phyloP scores from a whole-genome alignment of 2,888 invertebrate genomes.

The Apodemia mormo region DNA sequence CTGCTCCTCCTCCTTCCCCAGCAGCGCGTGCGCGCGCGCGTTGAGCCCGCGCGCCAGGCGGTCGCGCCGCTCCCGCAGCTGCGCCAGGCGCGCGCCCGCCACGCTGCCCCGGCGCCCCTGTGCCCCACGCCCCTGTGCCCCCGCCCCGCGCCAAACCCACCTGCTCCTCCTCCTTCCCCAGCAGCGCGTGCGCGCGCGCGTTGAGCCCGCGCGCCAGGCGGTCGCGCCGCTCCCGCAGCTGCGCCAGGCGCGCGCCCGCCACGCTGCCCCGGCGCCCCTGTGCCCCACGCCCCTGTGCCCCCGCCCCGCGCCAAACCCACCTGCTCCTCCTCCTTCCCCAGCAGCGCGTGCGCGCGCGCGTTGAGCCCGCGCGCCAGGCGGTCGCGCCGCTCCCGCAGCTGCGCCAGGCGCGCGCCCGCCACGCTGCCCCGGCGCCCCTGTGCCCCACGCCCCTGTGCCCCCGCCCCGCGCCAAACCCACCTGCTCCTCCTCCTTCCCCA shows the following conservation, averaged over 20 bases:
- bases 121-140: too few relatives aligned
- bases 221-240: constrained; percentile 81
- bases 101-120: constrained; percentile 80
- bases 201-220: constrained; percentile 82
- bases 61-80: constrained; percentile 81
- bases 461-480: constrained; percentile 54
- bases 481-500: constrained; percentile 93
- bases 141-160: constrained; percentile 50
- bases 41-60: constrained; percentile 82
- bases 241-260: constrained; percentile 76
- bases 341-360: constrained; percentile 91
- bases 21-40: constrained; percentile 91
- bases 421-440: constrained; percentile 81
- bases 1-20: constrained; percentile 93
- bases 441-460: too few relatives aligned
- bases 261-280: constrained; percentile 80
- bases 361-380: constrained; percentile 82
- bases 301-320: constrained; percentile 50
- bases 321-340: constrained; percentile 93
- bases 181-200: constrained; percentile 91
- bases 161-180: constrained; percentile 93
- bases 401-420: constrained; percentile 76
- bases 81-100: constrained; percentile 76
- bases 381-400: constrained; percentile 81
- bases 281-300: too few relatives aligned